Evolutionary conservation across 2,888 invertebrate species (phyloP), one percentile per base, ranked within the genome.

Genomic region (Lapara coniferarum): DNA sequence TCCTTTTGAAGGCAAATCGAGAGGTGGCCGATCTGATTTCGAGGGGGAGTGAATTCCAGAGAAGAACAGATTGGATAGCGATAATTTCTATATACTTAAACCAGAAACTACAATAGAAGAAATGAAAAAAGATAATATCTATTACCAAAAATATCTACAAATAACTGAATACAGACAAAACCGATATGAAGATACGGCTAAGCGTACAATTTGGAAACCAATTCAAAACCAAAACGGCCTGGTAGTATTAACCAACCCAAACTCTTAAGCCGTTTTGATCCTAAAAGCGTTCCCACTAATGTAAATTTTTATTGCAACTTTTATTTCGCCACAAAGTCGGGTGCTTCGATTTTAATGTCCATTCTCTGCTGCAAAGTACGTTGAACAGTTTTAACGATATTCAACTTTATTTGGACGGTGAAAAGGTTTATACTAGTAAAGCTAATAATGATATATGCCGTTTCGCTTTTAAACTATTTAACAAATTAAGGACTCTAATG

Each of bases 401-500:
- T 63, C 12, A 63, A 63, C 63, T 49, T 46, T 63, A 49, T 49
- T 19, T 4, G 0, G 5, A 13, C 10, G 6, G 1, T 6, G 0
- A 13, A 37, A 44, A 30, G 13, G 53, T 44, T 44, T 10, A 10
- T 63, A 55, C 63, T 69, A 19, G 13, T 25, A 16, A 44, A 51
- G 25, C 19, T 8, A 2, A 12, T 0, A 19, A 14, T 52, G 46
- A 69, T 63, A 46, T 69, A 70, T 56, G 71, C 71, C 78, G 71
- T 75, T 78, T 73, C 74, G 69, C 71, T 67, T 69, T 68, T 56
- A 72, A 73, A 74, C 69, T 66, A 72, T 69, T 75, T 73, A 81
- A 66, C 81, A 84, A 85, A 85, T 85, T 81, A 83, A 86, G 80
- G 84, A 79, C 79, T 73, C 78, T 82, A 81, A 83, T 81, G 81